A percentile compares a stretch with the other conserved stretches of the same genome.
Evolutionary conservation across 2,888 invertebrate genomes (phyloP).

Genomic region (Caenorhabditis zanzibari): DNA sequence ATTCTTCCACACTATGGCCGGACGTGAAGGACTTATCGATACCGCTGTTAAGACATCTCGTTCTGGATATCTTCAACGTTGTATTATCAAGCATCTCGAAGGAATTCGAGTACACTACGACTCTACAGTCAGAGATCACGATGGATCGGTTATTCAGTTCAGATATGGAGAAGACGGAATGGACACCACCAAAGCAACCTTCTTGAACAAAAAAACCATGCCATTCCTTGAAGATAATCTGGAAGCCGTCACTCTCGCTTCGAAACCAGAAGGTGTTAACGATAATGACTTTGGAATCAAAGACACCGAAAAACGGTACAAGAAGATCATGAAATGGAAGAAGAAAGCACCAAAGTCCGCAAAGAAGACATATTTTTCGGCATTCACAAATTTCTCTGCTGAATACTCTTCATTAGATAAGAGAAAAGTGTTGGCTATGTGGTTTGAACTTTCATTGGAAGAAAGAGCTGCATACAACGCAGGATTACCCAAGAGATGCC

Average conservation of each 20-base stretch:
- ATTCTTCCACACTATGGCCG: constrained; percentile 99
- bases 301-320: constrained; percentile 85
- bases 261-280: constrained; percentile 83
- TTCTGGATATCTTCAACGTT: constrained; percentile 97
- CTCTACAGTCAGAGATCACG: constrained; percentile 95
- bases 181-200: constrained; percentile 92
- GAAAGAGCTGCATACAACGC: constrained; percentile 63
- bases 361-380: constrained; percentile 68
- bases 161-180: constrained; percentile 92
- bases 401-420: constrained; percentile 60
- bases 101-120: constrained; percentile 94
- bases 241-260: constrained; percentile 74
- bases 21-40: constrained; percentile 98
- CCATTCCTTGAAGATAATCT: constrained; percentile 91
- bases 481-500: constrained; percentile 64
- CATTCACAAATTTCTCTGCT: constrained; percentile 73
- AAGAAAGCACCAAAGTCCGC: constrained; percentile 61
- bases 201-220: constrained; percentile 89
- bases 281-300: constrained; percentile 83
- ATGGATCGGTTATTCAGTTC: constrained; percentile 94
- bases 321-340: constrained; percentile 84
- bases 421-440: constrained; percentile 70
- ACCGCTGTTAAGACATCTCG: constrained; percentile 99
- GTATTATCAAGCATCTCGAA: constrained; percentile 97
- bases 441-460: constrained; percentile 74